phyloP scores from a whole-genome alignment of 2,113 vertebrate genomes.

The Proteles cristata region DNA sequence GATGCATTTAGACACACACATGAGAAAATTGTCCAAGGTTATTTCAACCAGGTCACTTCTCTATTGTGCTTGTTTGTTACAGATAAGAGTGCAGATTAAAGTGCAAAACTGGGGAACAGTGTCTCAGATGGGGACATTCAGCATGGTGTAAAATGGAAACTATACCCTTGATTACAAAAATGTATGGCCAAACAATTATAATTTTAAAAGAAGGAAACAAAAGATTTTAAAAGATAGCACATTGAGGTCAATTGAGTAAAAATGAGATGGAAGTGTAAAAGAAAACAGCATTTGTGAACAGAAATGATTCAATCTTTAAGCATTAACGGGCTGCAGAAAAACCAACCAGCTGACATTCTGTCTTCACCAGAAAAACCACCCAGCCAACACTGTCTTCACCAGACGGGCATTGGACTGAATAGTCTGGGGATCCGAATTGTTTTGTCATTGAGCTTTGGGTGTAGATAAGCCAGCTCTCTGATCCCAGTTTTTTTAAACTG shows the following conservation, averaged over 20 bases:
- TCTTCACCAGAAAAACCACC: neutral
- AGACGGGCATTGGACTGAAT: neutral
- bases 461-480: neutral
- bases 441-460: neutral
- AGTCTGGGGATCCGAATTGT: neutral
- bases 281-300: neutral
- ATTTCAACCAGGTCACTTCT: neutral
- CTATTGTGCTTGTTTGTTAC: neutral
- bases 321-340: neutral
- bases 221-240: neutral
- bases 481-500: neutral
- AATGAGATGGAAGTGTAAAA: neutral
- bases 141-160: neutral
- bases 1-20: neutral
- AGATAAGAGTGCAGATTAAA: neutral
- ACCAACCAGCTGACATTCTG: neutral
- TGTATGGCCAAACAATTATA: too few relatives aligned
- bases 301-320: neutral
- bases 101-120: neutral
- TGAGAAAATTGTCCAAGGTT: neutral
- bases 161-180: neutral
- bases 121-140: neutral
- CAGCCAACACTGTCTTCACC: neutral
- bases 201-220: neutral
- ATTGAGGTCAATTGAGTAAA: neutral